Percentiles rank a stretch among this genome's conserved stretches.
Evolutionary conservation across 2,797 vertebrate species (phyloP).

Genomic region (Lagocephalus sceleratus): DNA sequence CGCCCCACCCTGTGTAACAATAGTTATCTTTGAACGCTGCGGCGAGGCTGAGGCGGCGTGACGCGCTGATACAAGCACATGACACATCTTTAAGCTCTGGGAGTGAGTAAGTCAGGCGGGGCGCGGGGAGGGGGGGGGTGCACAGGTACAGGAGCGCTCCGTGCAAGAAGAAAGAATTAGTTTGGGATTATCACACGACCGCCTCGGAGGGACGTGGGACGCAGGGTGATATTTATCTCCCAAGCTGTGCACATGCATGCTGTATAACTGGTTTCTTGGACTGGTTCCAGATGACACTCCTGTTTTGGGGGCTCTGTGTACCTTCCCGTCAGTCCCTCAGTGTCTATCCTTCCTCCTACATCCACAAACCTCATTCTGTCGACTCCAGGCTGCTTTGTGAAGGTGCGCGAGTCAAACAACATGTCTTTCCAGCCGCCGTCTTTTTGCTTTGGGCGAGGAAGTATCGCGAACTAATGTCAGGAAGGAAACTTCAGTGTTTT

Average conservation of each 20-base stretch:
- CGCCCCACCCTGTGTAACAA: slow-evolving; percentile 40
- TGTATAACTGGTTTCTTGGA: slow-evolving; percentile 15
- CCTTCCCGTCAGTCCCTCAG: slow-evolving; percentile 20
- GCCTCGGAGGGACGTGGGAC: slow-evolving; percentile 31
- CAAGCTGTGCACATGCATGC: slow-evolving; percentile 2
- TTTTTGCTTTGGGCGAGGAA: slow-evolving; percentile 56
- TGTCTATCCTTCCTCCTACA: slow-evolving; percentile 25
- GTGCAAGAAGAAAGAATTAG: slow-evolving; percentile 45
- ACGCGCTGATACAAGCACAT: slow-evolving; percentile 52
- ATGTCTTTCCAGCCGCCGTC: slow-evolving; percentile 40
- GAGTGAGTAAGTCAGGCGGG: no score
- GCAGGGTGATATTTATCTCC: slow-evolving; percentile 17
- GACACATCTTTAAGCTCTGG: slow-evolving; percentile 49
- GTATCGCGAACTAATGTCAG: slow-evolving; percentile 38
- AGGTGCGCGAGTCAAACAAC: slow-evolving; percentile 48
- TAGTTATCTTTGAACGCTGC: slow-evolving; percentile 46
- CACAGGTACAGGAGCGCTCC: neutral
- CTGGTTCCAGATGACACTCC: slow-evolving; percentile 13
- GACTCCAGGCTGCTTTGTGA: slow-evolving; percentile 36
- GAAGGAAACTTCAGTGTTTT: slow-evolving; percentile 34
- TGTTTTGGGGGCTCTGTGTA: slow-evolving; percentile 10
- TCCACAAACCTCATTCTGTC: slow-evolving; percentile 59
- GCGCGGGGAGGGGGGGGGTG: no score
- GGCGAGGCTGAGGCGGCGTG: slow-evolving; percentile 42
- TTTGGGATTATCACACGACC: slow-evolving; percentile 35